Percentiles rank a stretch among this genome's conserved stretches.
phyloP scores from a whole-genome alignment of 1,140 invertebrate species.

The Drosophila pectinifera region DNA sequence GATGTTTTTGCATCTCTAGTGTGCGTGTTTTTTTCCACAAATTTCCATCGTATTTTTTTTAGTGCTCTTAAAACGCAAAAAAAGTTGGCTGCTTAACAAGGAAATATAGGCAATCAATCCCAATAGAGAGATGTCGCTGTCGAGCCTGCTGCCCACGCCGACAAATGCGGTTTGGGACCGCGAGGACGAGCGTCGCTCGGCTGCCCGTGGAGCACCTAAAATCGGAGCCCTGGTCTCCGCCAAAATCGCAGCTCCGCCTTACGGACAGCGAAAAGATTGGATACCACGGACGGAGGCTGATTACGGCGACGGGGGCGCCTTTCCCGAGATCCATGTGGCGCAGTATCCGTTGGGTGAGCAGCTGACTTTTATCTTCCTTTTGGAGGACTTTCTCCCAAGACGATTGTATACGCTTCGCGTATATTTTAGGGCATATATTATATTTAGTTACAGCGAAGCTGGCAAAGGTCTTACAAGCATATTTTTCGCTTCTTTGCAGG shows the following conservation, averaged over 20 bases:
- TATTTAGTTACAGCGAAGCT: no score
- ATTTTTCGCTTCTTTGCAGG: conserved; percentile 80
- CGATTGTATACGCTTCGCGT: background rate
- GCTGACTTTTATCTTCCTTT: background rate
- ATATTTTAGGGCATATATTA: no score
- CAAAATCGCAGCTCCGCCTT: conserved; percentile 95
- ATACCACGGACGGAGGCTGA: conserved; percentile 94
- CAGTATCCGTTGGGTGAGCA: conserved; percentile 95
- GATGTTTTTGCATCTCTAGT: conserved; percentile 1
- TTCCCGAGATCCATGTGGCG: conserved; percentile 98
- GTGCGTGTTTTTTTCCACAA: conserved; percentile 37
- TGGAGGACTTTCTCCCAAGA: background rate
- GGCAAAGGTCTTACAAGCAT: background rate
- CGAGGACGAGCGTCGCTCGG: conserved; percentile 92
- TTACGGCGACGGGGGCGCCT: conserved; percentile 98
- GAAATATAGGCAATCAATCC: background rate
- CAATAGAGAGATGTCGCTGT: conserved; percentile 69
- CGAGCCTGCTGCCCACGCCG: conserved; percentile 92
- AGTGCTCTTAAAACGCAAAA: conserved; percentile 9
- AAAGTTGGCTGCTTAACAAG: background rate
- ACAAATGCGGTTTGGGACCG: conserved; percentile 94
- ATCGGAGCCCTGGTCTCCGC: conserved; percentile 91
- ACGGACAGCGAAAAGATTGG: conserved; percentile 98
- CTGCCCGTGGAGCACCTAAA: conserved; percentile 86
- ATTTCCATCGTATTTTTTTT: conserved; percentile 24